Evolutionary conservation across 2,888 invertebrate genomes (phyloP).

Genomic region (Diadromus collaris): DNA sequence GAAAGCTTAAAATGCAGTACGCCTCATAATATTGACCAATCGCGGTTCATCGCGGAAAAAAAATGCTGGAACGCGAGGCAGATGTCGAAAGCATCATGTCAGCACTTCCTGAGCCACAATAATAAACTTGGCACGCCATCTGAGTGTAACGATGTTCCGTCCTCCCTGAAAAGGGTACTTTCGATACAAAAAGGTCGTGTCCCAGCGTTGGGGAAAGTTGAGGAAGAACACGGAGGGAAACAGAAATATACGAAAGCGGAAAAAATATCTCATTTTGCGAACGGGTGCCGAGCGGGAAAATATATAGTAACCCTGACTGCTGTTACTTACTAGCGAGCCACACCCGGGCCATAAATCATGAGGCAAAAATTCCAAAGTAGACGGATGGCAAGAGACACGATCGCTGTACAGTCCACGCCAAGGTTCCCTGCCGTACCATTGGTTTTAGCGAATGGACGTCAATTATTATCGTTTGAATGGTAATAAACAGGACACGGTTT

Average conservation of each 20-base stretch:
- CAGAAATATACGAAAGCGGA: background rate
- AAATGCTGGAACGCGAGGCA: constrained; percentile 17
- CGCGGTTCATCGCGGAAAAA: background rate
- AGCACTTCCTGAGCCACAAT: constrained; percentile 23
- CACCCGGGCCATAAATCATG: background rate
- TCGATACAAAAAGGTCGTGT: constrained; percentile 38
- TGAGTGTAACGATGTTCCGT: constrained; percentile 34
- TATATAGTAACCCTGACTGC: constrained; percentile 16
- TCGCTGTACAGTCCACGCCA: constrained; percentile 1
- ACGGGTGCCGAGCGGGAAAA: constrained; percentile 11
- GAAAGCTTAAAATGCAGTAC: background rate
- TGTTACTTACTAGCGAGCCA: constrained; percentile 25
- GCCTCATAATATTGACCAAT: background rate
- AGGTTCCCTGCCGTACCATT: background rate
- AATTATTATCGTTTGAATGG: background rate
- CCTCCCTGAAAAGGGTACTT: constrained; percentile 1
- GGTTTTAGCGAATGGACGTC: background rate
- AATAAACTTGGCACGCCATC: constrained; percentile 40
- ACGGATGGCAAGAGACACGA: constrained; percentile 4
- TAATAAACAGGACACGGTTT: too few relatives aligned
- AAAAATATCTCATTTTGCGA: constrained; percentile 36
- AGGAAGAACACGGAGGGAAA: constrained; percentile 2
- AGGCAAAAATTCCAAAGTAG: constrained; percentile 11
- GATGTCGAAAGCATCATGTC: constrained; percentile 9
- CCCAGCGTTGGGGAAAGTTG: background rate